Percentiles rank a stretch among this genome's conserved stretches.
Evolutionary conservation across 2,113 vertebrate species (phyloP).

Genomic region (Coregonus clupeaformis): DNA sequence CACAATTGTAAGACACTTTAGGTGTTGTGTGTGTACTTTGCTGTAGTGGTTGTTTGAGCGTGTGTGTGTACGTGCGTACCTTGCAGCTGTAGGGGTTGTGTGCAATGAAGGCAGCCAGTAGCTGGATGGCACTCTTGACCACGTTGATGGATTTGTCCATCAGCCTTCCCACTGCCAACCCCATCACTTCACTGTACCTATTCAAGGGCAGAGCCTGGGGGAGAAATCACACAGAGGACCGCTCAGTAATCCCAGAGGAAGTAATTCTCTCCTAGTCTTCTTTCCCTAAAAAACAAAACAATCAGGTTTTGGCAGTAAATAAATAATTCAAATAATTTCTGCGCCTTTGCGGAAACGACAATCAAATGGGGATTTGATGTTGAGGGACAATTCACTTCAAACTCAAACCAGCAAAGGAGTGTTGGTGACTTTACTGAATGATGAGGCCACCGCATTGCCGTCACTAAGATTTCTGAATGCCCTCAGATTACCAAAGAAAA

Average conservation of each 20-base stretch:
- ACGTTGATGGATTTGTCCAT: slow-evolving; percentile 89
- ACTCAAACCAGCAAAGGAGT: too few species aligned
- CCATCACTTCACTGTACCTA: slow-evolving; percentile 85
- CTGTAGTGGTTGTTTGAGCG: not conserved
- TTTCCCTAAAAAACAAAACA: not conserved
- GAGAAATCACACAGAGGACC: not conserved
- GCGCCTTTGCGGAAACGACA: too few species aligned
- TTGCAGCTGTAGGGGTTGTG: slow-evolving; percentile 97
- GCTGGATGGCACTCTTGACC: slow-evolving; percentile 93
- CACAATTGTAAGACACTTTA: not conserved
- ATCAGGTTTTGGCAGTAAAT: not conserved
- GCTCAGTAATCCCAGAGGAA: not conserved
- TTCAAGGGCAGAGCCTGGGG: slow-evolving; percentile 85
- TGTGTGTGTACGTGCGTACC: slow-evolving; percentile 67
- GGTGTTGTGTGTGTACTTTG: not conserved
- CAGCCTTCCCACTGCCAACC: slow-evolving; percentile 86
- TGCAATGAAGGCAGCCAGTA: slow-evolving; percentile 89
- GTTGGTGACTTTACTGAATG: too few species aligned
- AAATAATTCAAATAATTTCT: too few species aligned
- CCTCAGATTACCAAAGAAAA: slow-evolving; percentile 65
- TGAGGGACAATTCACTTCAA: too few species aligned
- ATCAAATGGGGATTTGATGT: too few species aligned
- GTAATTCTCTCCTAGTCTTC: not conserved
- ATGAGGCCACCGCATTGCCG: too few species aligned
- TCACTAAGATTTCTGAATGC: slow-evolving; percentile 10